These are phyloP conservation scores for Labroides dimidiatus DNA, from an alignment of 2,797 vertebrate genomes.

Conservation along the genomic window DNA sequence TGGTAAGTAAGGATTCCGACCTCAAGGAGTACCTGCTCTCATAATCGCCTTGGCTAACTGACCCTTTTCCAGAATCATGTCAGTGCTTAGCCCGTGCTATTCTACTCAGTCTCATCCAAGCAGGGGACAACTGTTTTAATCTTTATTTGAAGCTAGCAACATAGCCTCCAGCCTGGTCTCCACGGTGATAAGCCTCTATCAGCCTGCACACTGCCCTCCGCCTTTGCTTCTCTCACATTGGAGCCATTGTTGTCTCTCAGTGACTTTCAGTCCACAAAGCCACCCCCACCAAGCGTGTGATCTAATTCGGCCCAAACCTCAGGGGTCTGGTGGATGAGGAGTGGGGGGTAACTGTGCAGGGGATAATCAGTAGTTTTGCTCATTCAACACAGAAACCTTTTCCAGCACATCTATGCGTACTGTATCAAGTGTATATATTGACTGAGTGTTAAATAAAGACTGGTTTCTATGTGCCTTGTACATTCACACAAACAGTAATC, in stretches of 20 bases:
- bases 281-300: constrained; percentile 80
- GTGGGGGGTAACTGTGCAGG: constrained; percentile 22
- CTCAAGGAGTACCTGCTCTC: constrained; percentile 30
- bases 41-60: constrained; percentile 35
- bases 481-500: constrained; percentile 55
- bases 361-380: constrained; percentile 40
- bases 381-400: constrained; percentile 13
- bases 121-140: constrained; percentile 61
- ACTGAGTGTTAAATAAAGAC: constrained; percentile 17
- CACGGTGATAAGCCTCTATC: constrained; percentile 78
- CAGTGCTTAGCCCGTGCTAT: constrained; percentile 41
- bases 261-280: constrained; percentile 75
- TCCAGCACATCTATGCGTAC: constrained; percentile 14
- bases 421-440: constrained; percentile 11
- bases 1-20: background rate
- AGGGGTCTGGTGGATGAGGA: constrained; percentile 67
- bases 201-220: constrained; percentile 57
- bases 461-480: constrained; percentile 28
- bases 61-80: constrained; percentile 57
- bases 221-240: constrained; percentile 75
- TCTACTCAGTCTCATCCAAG: constrained; percentile 46
- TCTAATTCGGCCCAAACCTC: constrained; percentile 78
- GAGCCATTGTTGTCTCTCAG: constrained; percentile 75
- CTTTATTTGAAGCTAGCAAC: constrained; percentile 67
- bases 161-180: constrained; percentile 75